Base-by-base conservation (phyloP, 1,140 invertebrate species). In the Drosophila seguyi region DNA sequence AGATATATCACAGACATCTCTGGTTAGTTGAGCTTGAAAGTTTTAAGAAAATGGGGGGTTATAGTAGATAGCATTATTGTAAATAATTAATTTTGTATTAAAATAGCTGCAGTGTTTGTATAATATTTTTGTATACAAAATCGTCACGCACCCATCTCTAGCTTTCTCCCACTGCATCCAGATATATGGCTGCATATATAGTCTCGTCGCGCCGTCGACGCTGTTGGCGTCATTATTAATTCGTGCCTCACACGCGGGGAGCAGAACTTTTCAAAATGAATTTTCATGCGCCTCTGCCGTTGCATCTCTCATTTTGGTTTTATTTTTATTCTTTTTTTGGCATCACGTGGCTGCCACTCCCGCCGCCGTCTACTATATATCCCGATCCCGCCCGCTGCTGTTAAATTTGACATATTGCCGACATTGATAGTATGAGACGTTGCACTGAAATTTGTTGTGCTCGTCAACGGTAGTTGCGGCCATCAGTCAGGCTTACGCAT, bases 371-470 rank as follows among this genome's bases (percentile, higher is more conserved):
- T 58, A 47, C 45, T 10, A 47, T 47, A 27, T 47, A 47, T 44
- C 11, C n/a, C 68, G 39, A 41, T 52, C 53, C 59, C 63, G 7
- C 16, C 50, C 53, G 79, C 73, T 61, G 82, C 53, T 82, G 83
- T 79, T 85, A 81, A 79, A 75, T 86, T 82, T 88, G 84, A 87
- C 83, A 88, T 88, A 87, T 87, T 88, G 83, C 80, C 83, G 80
- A 83, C 83, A 88, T 87, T 87, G 84, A 88, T 79, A 87, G 83
- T 74, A 87, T 66, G 80, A 83, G 83, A 88, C 76, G 80, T 83
- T 87, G 83, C 84, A 88, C 76, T 80, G 80, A 79, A 83, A 87
- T 87, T 87, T 88, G 84, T 87, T 83, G 56, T 77, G 79, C 79
- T 87, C 83, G 84, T 87, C 83, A 87, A 88, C 84, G 71, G 86